These are phyloP conservation scores for Mastomys natalensis DNA, from an alignment of 2,113 vertebrate genomes.

Conservation along the genomic window DNA sequence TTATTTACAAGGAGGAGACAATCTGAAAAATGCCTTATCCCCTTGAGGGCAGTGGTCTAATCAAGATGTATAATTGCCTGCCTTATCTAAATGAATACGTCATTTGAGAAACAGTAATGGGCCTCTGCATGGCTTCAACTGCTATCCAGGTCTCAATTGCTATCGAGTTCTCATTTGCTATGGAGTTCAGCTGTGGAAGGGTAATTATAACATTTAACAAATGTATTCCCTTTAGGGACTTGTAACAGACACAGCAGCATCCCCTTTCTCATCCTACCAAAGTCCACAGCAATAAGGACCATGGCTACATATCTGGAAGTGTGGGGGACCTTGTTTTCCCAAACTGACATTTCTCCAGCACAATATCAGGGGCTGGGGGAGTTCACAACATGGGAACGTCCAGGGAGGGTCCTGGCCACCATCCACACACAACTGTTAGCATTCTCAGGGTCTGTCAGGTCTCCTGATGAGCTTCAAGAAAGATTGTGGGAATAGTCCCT, in stretches of 20 bases:
- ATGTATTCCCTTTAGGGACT: conserved; percentile 87
- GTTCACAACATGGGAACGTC: background rate
- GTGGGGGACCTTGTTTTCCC: background rate
- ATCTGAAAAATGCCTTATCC: conserved; percentile 81
- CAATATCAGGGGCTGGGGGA: background rate
- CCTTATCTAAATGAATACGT: conserved; percentile 91
- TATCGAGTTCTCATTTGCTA: conserved; percentile 86
- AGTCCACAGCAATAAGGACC: conserved; percentile 29
- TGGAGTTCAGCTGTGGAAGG: conserved; percentile 87
- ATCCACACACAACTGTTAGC: background rate
- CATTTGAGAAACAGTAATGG: conserved; percentile 88
- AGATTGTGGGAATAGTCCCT: background rate
- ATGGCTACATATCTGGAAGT: background rate
- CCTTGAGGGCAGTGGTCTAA: conserved; percentile 88
- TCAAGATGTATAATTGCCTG: conserved; percentile 90
- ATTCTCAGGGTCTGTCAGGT: background rate
- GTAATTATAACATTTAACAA: conserved; percentile 92
- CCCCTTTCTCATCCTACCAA: conserved; percentile 73
- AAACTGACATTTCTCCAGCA: background rate
- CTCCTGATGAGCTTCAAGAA: background rate
- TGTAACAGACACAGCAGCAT: conserved; percentile 83
- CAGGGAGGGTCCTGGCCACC: background rate
- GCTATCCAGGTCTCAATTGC: conserved; percentile 85
- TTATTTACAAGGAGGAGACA: conserved; percentile 80
- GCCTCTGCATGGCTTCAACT: conserved; percentile 84